phyloP scores from a whole-genome alignment of 2,113 vertebrate genomes.

The Apistogramma diplotaenia region DNA sequence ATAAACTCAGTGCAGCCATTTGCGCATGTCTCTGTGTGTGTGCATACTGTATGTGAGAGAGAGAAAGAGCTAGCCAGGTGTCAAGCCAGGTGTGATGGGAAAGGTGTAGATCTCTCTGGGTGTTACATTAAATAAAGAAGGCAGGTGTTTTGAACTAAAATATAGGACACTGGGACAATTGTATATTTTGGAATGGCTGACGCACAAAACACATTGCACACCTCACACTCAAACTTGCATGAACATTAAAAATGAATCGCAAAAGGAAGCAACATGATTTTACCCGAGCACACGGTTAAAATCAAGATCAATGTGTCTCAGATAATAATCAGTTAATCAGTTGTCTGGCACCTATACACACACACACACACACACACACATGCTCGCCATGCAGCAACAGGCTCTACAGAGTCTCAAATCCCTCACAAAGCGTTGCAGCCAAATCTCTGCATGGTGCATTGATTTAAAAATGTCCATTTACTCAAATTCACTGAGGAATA shows the following conservation, averaged over 20 bases:
- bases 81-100: slow-evolving; percentile 33
- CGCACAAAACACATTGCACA: not conserved
- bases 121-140: slow-evolving; percentile 9
- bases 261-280: slow-evolving; percentile 14
- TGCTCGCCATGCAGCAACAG: not conserved
- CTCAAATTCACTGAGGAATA: slow-evolving; percentile 37
- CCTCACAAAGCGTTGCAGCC: slow-evolving; percentile 5
- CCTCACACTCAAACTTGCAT: not conserved
- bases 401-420: slow-evolving; percentile 26
- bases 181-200: slow-evolving; percentile 9
- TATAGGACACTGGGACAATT: slow-evolving; percentile 16
- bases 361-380: not conserved
- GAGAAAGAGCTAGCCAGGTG: not conserved
- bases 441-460: slow-evolving; percentile 46
- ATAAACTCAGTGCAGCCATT: slow-evolving; percentile 11
- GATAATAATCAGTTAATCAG: slow-evolving; percentile 18
- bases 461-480: slow-evolving; percentile 54
- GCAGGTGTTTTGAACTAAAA: slow-evolving; percentile 37
- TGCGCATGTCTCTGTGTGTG: not conserved
- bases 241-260: slow-evolving; percentile 4
- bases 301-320: slow-evolving; percentile 3
- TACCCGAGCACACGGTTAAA: slow-evolving; percentile 6
- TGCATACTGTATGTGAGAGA: not conserved
- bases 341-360: not conserved
- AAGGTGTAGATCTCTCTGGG: not conserved